Base-by-base conservation (phyloP, 2,797 vertebrate species). In the Allobates femoralis region DNA sequence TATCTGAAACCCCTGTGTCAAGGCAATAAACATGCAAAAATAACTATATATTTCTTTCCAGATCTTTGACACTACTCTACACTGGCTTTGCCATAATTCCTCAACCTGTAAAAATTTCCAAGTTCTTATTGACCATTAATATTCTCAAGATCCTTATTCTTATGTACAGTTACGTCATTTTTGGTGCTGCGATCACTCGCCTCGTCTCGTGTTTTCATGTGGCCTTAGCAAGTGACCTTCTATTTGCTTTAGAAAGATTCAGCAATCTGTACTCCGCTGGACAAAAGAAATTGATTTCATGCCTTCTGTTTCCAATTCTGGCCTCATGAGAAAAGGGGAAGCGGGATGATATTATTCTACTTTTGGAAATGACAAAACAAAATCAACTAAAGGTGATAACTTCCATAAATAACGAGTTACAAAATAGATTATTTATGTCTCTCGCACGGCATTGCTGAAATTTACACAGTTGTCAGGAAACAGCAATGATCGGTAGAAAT, bases 391-490 rank as follows among this genome's bases (percentile, higher is more conserved):
- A 46, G 81, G 53, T 83, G 81, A 83, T 83, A 74, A 73, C 81
- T 73, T 73, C 51, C 81, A 73, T 28, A 83, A 16, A 51, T 83
- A 83, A 83, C 67, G 74, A 83, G 81, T 53, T 73, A 58, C 32
- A 74, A 56, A 82, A 82, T 82, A 58, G 51, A 83, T 83, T 83
- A 83, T 83, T 83, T 28, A 83, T 74, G 67, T 74, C 21, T 56
- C 66, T 60, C 28, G n/a, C 16, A 53, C 56, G 5, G 32, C n/a
- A 73, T 46, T 73, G 51, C 51, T 14, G 26, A 50, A 75, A 83
- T 58, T 46, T 60, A 74, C 81, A 46, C 53, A 46, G 53, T 75
- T 75, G 81, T 83, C 67, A 83, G 26, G 55, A 62, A 41, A 62
- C 6, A 41, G 77, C 23, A 60, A 83, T 74, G 69, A 74, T 75